Evolutionary conservation across 2,797 vertebrate genomes (phyloP).

Genomic region (Craterocephalus amniculus): DNA sequence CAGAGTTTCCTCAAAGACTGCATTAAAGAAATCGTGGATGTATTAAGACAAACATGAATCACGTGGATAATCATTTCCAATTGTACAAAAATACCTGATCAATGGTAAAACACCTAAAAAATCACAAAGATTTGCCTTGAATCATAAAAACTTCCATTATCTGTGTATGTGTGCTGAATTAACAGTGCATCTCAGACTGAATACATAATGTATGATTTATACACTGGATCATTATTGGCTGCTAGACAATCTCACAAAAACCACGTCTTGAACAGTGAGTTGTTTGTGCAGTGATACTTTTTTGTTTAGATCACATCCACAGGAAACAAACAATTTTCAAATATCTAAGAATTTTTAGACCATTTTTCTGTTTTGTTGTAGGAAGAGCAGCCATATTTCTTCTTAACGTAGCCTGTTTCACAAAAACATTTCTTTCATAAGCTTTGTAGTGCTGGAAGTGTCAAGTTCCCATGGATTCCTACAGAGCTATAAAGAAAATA

Average conservation of each 20-base stretch:
- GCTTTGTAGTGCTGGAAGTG: background rate
- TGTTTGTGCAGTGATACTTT: background rate
- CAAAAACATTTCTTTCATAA: background rate
- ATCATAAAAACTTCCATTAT: too few species aligned
- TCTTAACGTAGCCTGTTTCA: background rate
- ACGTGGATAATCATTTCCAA: background rate
- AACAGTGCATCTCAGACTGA: too few species aligned
- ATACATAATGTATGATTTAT: background rate
- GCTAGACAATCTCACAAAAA: background rate
- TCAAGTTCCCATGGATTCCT: background rate
- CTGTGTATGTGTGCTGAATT: too few species aligned
- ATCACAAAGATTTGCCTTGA: background rate
- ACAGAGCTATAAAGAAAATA: background rate
- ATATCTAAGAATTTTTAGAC: too few species aligned
- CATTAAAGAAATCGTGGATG: background rate
- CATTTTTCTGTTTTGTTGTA: background rate
- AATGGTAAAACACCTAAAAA: background rate
- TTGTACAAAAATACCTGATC: background rate
- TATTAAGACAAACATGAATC: background rate
- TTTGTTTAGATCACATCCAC: background rate
- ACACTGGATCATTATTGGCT: background rate
- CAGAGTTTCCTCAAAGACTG: background rate
- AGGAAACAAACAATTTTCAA: background rate
- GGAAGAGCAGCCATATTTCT: background rate
- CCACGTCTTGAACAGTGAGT: background rate